Percentiles rank a stretch among this genome's conserved stretches.
phyloP scores from a whole-genome alignment of 2,113 vertebrate genomes.

The Etheostoma spectabile region DNA sequence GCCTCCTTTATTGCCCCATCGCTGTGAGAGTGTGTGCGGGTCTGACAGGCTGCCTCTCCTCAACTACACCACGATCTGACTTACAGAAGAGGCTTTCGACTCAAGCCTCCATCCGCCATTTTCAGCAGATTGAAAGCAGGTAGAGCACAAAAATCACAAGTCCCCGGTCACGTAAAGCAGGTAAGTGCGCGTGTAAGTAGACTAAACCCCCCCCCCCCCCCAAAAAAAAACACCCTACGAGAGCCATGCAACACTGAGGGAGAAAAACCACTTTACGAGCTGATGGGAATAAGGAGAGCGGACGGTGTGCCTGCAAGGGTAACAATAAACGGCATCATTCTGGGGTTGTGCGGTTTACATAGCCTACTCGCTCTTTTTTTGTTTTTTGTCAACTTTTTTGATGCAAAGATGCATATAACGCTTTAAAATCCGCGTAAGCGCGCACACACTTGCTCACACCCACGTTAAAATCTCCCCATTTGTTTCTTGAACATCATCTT shows the following conservation, averaged over 20 bases:
- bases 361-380: neutral
- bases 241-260: conserved; percentile 18
- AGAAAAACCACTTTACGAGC: conserved; percentile 13
- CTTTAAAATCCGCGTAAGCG: conserved; percentile 32
- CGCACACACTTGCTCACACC: conserved; percentile 12
- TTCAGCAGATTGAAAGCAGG: conserved; percentile 81
- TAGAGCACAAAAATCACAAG: conserved; percentile 72
- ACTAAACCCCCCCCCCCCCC: conserved; percentile 24
- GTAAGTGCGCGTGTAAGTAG: conserved; percentile 72
- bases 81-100: conserved; percentile 66
- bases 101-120: conserved; percentile 83
- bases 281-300: conserved; percentile 33
- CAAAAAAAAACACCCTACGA: conserved; percentile 16
- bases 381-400: conserved; percentile 53
- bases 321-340: conserved; percentile 69
- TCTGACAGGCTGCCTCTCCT: conserved; percentile 70
- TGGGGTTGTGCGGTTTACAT: conserved; percentile 5
- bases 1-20: conserved; percentile 39
- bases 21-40: conserved; percentile 20
- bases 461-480: conserved; percentile 27
- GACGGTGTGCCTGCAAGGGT: conserved; percentile 46
- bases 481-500: conserved; percentile 60
- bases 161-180: conserved; percentile 72
- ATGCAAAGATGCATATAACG: conserved; percentile 3
- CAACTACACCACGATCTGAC: conserved; percentile 67